Percentiles rank a stretch among this genome's conserved stretches.
phyloP scores from a whole-genome alignment of 2,888 invertebrate species.

The Nasonovia ribisnigri region DNA sequence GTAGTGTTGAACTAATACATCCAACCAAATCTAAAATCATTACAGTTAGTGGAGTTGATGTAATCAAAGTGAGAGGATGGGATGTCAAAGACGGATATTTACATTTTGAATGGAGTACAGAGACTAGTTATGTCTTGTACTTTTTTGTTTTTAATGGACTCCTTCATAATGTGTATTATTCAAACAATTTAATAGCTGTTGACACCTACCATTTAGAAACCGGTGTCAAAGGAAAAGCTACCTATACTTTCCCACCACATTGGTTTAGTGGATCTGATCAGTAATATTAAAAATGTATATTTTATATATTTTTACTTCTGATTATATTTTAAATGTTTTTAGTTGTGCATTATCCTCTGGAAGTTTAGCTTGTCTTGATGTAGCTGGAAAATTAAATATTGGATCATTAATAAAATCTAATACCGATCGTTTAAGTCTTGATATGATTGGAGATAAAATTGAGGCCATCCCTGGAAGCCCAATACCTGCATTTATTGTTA shows the following conservation, averaged over 20 bases:
- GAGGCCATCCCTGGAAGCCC: conserved; percentile 51
- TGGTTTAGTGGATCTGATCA: conserved; percentile 46
- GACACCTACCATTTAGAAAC: conserved; percentile 52
- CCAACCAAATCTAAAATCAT: conserved; percentile 78
- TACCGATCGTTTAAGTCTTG: conserved; percentile 38
- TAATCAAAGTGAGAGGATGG: conserved; percentile 84
- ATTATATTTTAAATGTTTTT: conserved; percentile 20
- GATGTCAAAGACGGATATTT: conserved; percentile 80
- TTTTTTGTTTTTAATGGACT: conserved; percentile 65
- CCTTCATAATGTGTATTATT: conserved; percentile 54
- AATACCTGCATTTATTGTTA: conserved; percentile 56
- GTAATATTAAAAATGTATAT: conserved; percentile 1
- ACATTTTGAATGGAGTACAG: conserved; percentile 80
- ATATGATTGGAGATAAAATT: conserved; percentile 23
- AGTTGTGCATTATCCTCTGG: conserved; percentile 59
- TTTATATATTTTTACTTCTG: background rate
- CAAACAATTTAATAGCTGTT: conserved; percentile 26
- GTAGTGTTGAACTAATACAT: conserved; percentile 78
- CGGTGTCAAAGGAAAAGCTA: conserved; percentile 53
- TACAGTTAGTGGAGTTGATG: conserved; percentile 81
- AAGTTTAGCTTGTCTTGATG: conserved; percentile 56
- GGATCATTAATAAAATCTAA: conserved; percentile 38
- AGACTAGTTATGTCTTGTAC: conserved; percentile 60
- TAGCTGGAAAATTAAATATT: conserved; percentile 44
- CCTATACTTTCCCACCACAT: conserved; percentile 38